Evolutionary conservation across 2,888 invertebrate species (phyloP).

Genomic region (Isoperla grammatica): DNA sequence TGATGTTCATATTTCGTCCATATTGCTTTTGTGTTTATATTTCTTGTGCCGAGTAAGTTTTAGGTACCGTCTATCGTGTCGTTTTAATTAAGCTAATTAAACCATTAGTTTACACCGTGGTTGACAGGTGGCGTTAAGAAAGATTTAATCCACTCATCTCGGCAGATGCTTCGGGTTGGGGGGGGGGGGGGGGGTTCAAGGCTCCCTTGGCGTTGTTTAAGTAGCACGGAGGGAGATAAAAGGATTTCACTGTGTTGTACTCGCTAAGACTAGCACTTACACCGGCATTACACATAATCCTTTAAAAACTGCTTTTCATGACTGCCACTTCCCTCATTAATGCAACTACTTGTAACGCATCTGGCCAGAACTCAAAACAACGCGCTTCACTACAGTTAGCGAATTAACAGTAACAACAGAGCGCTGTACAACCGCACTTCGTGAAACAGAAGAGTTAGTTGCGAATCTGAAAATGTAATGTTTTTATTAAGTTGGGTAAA

Average conservation of each 20-base stretch:
- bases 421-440: too few relatives aligned
- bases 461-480: slow-evolving; percentile 1
- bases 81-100: slow-evolving; percentile 27
- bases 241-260: slow-evolving; percentile 11
- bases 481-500: slow-evolving; percentile 14
- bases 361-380: slow-evolving; percentile 4
- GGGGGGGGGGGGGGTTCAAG: slow-evolving; percentile 7
- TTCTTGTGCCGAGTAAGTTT: slow-evolving; percentile 6
- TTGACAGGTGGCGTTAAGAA: slow-evolving; percentile 25
- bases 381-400: background rate
- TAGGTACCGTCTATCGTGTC: slow-evolving; percentile 12
- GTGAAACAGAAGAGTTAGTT: too few relatives aligned
- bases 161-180: background rate
- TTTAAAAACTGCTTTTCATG: slow-evolving; percentile 1
- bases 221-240: slow-evolving; percentile 14
- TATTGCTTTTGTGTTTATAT: slow-evolving; percentile 6
- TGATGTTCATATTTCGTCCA: slow-evolving; percentile 8
- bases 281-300: slow-evolving; percentile 9
- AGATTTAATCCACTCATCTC: slow-evolving; percentile 23
- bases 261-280: slow-evolving; percentile 17
- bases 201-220: slow-evolving; percentile 21
- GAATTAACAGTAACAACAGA: background rate
- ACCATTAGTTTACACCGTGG: slow-evolving; percentile 25
- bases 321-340: slow-evolving; percentile 6
- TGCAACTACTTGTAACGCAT: background rate